Conservation (phyloP, 2,113 vertebrate species). For the Eurypyga helias region DNA sequence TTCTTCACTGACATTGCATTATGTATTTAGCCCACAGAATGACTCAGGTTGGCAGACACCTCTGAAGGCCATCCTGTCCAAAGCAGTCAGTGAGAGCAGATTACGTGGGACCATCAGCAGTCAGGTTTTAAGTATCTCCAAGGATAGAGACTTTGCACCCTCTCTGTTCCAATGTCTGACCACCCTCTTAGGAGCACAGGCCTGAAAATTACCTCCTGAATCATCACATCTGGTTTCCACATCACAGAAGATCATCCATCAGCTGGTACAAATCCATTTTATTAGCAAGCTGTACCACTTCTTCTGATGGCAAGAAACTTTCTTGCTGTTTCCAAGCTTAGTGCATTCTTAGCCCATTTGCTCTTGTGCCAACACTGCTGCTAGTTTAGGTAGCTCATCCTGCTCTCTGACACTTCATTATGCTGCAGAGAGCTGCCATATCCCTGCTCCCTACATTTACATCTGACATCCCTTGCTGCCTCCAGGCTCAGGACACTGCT, state of each 20-base stretch:
- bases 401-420: neutral
- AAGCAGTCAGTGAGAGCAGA: neutral
- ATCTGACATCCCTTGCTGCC: neutral
- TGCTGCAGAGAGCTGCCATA: neutral
- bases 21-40: neutral
- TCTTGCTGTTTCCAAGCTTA: neutral
- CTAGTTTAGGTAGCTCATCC: neutral
- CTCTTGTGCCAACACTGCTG: neutral
- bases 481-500: neutral
- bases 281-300: neutral
- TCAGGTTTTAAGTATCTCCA: neutral
- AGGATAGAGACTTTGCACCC: neutral
- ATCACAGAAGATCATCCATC: neutral
- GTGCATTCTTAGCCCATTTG: neutral
- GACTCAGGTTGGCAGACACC: neutral
- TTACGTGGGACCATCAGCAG: neutral
- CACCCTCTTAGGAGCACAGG: neutral
- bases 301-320: neutral
- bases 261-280: neutral
- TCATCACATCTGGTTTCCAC: neutral
- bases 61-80: neutral
- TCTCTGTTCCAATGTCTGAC: neutral
- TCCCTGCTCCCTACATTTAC: neutral
- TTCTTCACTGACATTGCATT: neutral
- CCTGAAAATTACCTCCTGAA: neutral